Evolutionary conservation across 2,113 vertebrate genomes (phyloP), one percentile per base, ranked within the genome.

Genomic region (Pontoporia blainvillei): DNA sequence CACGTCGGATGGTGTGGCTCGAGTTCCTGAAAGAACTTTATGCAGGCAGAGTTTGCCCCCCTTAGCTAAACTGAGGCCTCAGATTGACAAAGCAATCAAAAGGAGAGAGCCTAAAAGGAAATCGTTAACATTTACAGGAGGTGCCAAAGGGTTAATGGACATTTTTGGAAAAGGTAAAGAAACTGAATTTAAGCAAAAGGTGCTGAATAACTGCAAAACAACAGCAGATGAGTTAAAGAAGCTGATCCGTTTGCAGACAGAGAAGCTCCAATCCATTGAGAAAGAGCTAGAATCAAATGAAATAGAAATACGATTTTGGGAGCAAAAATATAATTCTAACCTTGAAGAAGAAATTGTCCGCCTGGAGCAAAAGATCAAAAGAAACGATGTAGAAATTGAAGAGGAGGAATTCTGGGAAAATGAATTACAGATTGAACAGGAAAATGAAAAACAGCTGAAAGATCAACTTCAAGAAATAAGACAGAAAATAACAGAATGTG

Each of bases 331-430:
- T 25, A 98, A 67, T 18, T 97, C 92, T 52, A 98, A 96, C 97
- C 94, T 99, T 92, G 99, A 99, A 62, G 99, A 99, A 31, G 99
- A 99, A 97, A 99, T 99, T 44, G 95, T 99, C 64, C 99, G 98
- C 90, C 98, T 99, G 61, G 99, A 99, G 98, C 99, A 99, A 95
- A 99, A 99, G 97, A 99, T 99, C 98, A 99, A 99, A 97, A 99
- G 99, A 97, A 99, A 99, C 0, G 99, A 99, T 69, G 99, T 99
- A 41, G 99, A 99, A 98, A 99, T 99, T 6, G 99, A 99, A 94
- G 99, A 99, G 95, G 99, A 99, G 91, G 99, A 99, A 96, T 99
- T 99, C 97, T 99, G 99, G 99, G 99, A 99, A 94, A 99, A 99
- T 0, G 99, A 99, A 98, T 98, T 99, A 46, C 99, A 99, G 98